These are phyloP conservation scores for Danio jaintianensis DNA, from an alignment of 2,797 vertebrate species.

Conservation along the genomic window DNA sequence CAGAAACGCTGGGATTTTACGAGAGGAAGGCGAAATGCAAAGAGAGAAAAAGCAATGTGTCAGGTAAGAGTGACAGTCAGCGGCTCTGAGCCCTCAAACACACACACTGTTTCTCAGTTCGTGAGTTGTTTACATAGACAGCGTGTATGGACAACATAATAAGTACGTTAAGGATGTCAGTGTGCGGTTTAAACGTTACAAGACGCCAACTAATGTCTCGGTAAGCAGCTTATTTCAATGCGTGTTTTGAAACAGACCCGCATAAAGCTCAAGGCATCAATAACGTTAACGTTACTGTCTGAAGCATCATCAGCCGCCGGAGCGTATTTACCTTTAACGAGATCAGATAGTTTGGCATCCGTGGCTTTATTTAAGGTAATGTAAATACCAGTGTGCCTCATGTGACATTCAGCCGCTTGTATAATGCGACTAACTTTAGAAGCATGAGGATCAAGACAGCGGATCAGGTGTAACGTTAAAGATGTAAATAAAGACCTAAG, in stretches of 20 bases:
- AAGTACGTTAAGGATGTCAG: neutral
- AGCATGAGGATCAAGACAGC: neutral
- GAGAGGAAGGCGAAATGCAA: slow-evolving; percentile 80
- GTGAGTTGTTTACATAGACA: neutral
- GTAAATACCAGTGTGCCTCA: slow-evolving; percentile 1
- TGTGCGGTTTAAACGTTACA: neutral
- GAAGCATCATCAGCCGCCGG: neutral
- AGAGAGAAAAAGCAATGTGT: slow-evolving; percentile 81
- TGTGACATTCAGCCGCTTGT: slow-evolving; percentile 21
- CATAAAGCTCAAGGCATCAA: neutral
- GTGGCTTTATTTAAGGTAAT: neutral
- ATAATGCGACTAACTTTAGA: slow-evolving; percentile 26
- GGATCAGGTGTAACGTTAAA: neutral
- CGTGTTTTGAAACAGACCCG: neutral
- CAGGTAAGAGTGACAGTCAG: slow-evolving; percentile 82
- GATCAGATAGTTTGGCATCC: neutral
- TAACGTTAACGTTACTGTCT: neutral
- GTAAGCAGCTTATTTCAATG: neutral
- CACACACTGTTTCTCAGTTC: neutral
- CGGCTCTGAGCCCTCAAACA: neutral
- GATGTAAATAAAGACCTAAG: slow-evolving; percentile 18
- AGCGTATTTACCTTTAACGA: neutral
- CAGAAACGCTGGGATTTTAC: slow-evolving; percentile 86
- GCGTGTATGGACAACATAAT: neutral
- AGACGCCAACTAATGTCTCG: neutral